Percentiles rank a stretch among this genome's conserved stretches.
phyloP scores from a whole-genome alignment of 2,797 vertebrate species.

The Tokudaia muenninki region DNA sequence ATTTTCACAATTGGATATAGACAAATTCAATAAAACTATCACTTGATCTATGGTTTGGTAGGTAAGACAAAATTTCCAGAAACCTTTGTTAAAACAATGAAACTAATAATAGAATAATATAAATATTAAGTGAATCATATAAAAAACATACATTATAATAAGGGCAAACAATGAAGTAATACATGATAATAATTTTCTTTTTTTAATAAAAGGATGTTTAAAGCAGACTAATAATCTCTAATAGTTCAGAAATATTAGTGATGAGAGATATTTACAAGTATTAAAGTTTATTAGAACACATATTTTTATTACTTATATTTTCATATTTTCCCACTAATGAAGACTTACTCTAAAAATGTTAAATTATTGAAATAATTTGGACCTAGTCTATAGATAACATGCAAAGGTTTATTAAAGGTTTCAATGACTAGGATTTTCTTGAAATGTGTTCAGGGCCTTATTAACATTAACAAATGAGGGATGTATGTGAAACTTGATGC shows the following conservation, averaged over 20 bases:
- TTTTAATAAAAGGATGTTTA: neutral
- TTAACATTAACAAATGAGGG: neutral
- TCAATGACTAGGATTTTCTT: neutral
- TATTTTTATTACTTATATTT: neutral
- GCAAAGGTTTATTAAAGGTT: neutral
- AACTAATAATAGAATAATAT: neutral
- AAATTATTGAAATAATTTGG: constrained; percentile 36
- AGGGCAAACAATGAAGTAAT: neutral
- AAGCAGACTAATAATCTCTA: neutral
- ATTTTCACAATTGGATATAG: neutral
- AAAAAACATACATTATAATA: neutral
- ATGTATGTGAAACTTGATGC: neutral
- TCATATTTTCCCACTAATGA: neutral
- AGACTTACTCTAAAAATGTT: neutral
- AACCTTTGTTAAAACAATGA: neutral
- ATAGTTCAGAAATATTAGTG: neutral
- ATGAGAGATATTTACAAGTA: neutral
- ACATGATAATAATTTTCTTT: too few relatives aligned
- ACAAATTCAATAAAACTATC: neutral
- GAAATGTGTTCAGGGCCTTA: neutral
- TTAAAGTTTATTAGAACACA: neutral
- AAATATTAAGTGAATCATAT: neutral
- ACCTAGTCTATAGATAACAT: neutral
- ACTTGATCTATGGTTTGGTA: neutral
- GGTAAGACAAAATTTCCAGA: neutral